Conservation (phyloP, 2,888 invertebrate genomes). For the Cephonodes hylas region DNA sequence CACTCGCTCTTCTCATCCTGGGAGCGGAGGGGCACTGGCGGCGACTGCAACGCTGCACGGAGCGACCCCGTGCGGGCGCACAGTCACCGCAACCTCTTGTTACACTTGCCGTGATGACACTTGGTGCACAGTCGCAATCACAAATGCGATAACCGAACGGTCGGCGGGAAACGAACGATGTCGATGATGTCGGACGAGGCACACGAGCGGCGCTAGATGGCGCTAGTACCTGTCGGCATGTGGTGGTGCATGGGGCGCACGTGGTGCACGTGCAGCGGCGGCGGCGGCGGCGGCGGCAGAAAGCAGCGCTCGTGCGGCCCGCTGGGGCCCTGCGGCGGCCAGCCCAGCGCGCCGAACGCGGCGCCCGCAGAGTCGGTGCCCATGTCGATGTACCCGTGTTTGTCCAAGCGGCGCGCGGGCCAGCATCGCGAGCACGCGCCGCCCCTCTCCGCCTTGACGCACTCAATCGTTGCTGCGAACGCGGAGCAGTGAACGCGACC, state of each 20-base stretch:
- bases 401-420: slow-evolving; percentile 62
- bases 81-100: no score
- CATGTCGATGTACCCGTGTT: slow-evolving; percentile 82
- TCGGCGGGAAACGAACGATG: no score
- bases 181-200: no score
- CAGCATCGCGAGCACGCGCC: slow-evolving; percentile 52
- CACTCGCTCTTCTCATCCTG: no score
- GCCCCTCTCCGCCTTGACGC: slow-evolving; percentile 49
- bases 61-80: no score
- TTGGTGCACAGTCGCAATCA: no score
- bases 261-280: slow-evolving; percentile 22
- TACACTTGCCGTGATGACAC: no score
- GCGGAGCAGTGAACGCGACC: slow-evolving; percentile 52
- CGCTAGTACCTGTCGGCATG: slow-evolving; percentile 23
- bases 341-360: slow-evolving; percentile 28
- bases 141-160: no score
- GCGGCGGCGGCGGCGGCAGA: slow-evolving; percentile 34
- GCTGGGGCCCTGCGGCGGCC: slow-evolving; percentile 25
- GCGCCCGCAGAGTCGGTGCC: slow-evolving; percentile 43
- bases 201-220: background rate
- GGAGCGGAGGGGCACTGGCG: no score
- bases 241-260: slow-evolving; percentile 15
- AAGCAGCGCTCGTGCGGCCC: slow-evolving; percentile 30
- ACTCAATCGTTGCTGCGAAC: slow-evolving; percentile 51
- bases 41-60: no score